Percentiles rank a stretch among this genome's conserved stretches.
Evolutionary conservation across 2,113 vertebrate species (phyloP).

Genomic region (Pardalotus punctatus): DNA sequence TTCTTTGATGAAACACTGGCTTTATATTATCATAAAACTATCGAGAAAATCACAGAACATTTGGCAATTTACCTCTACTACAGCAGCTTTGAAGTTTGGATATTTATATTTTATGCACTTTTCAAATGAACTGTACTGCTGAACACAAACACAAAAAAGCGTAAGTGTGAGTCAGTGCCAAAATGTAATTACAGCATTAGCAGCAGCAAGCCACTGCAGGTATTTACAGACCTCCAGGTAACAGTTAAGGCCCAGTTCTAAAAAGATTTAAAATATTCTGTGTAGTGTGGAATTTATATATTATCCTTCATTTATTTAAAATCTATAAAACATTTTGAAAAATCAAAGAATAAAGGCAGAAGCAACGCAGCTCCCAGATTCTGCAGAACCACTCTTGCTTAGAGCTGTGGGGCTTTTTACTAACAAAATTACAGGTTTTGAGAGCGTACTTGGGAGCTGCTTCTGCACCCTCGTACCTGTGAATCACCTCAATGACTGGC

Average conservation of each 20-base stretch:
- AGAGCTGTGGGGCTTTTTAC: not conserved
- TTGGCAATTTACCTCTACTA: slow-evolving; percentile 64
- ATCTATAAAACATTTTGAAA: not conserved
- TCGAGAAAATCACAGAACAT: slow-evolving; percentile 69
- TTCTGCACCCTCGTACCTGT: not conserved
- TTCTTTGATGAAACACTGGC: slow-evolving; percentile 70
- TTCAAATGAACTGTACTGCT: slow-evolving; percentile 24
- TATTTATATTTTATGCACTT: slow-evolving; percentile 71
- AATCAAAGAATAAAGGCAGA: slow-evolving; percentile 39
- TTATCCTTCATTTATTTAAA: slow-evolving; percentile 56
- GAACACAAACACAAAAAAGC: slow-evolving; percentile 57
- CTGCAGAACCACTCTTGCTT: not conserved
- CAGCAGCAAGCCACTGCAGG: slow-evolving; percentile 5
- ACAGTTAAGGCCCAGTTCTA: slow-evolving; percentile 20
- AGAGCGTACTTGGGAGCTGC: not conserved
- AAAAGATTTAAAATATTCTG: slow-evolving; percentile 27
- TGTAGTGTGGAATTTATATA: slow-evolving; percentile 11
- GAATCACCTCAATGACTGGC: not conserved
- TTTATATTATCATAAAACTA: slow-evolving; percentile 63
- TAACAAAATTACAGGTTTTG: not conserved
- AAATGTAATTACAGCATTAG: slow-evolving; percentile 61
- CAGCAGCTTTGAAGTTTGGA: slow-evolving; percentile 62
- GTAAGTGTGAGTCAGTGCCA: not conserved
- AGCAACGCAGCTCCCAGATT: not conserved
- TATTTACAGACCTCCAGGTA: slow-evolving; percentile 63